These are phyloP conservation scores for Athalia rosae DNA, from an alignment of 2,888 invertebrate genomes.

Conservation along the genomic window DNA sequence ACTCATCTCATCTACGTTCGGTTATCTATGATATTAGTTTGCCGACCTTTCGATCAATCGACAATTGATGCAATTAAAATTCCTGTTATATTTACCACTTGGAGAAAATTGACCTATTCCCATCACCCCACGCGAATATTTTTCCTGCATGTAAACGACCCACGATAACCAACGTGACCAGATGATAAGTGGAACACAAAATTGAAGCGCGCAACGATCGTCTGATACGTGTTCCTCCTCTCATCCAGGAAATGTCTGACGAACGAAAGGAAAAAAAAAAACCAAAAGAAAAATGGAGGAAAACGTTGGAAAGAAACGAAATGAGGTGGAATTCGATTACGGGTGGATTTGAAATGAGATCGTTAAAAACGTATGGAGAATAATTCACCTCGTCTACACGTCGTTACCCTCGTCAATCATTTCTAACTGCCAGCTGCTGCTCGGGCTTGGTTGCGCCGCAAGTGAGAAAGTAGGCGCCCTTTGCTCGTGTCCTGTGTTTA, in stretches of 20 bases:
- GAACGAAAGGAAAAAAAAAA: too few relatives aligned
- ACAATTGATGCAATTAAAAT: slow-evolving; percentile 10
- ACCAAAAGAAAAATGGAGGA: too few relatives aligned
- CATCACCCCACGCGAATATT: too few relatives aligned
- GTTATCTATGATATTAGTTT: neutral
- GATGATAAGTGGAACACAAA: too few relatives aligned
- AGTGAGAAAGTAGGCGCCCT: slow-evolving; percentile 10
- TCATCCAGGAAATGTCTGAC: too few relatives aligned
- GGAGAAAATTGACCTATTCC: too few relatives aligned
- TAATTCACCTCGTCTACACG: slow-evolving; percentile 32
- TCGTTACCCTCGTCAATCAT: slow-evolving; percentile 43
- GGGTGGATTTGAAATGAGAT: slow-evolving; percentile 12
- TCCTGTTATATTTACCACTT: neutral
- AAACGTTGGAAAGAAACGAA: too few relatives aligned
- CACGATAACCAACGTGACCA: too few relatives aligned
- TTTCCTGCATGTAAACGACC: too few relatives aligned
- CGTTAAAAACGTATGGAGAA: slow-evolving; percentile 14
- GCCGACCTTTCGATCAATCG: slow-evolving; percentile 26
- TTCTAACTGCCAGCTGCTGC: neutral
- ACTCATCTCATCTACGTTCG: neutral
- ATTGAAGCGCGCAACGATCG: too few relatives aligned
- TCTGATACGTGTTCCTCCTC: too few relatives aligned
- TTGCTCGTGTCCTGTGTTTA: slow-evolving; percentile 1
- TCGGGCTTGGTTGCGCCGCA: neutral
- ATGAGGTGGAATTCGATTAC: too few relatives aligned